Conservation (phyloP, 1,140 invertebrate genomes). For the Papilio polytes region DNA sequence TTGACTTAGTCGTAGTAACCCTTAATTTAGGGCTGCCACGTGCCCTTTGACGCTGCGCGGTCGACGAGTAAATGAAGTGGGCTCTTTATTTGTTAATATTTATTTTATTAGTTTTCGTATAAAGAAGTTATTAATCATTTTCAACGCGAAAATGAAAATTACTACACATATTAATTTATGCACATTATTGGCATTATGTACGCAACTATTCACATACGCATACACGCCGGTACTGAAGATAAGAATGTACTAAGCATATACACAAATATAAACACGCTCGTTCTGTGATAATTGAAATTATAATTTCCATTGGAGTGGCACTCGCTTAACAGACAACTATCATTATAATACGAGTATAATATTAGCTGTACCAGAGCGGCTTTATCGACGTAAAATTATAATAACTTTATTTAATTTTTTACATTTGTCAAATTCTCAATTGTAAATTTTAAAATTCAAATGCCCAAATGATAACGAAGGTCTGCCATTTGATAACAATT, state of each 20-base stretch:
- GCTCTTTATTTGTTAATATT: too few relatives aligned
- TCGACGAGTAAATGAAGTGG: too few relatives aligned
- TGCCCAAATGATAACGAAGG: too few relatives aligned
- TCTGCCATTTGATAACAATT: too few relatives aligned
- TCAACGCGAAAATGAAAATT: background rate
- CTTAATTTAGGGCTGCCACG: too few relatives aligned
- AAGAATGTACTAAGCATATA: constrained; percentile 2
- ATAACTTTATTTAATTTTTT: too few relatives aligned
- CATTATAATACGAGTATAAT: background rate
- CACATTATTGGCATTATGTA: constrained; percentile 3
- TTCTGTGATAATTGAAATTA: constrained; percentile 12
- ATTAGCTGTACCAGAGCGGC: too few relatives aligned
- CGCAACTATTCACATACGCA: constrained; percentile 10
- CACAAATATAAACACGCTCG: background rate
- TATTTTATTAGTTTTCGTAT: background rate
- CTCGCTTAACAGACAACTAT: background rate
- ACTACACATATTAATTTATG: background rate
- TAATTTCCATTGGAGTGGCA: background rate
- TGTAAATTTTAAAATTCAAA: too few relatives aligned
- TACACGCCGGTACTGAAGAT: background rate
- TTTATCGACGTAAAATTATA: too few relatives aligned
- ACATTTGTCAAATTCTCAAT: too few relatives aligned
- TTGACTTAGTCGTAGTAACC: too few relatives aligned
- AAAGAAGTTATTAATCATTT: background rate
- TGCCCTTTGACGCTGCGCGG: too few relatives aligned